These are phyloP conservation scores for Tenualosa thibaudeaui DNA, from an alignment of 2,797 vertebrate genomes.

Conservation along the genomic window DNA sequence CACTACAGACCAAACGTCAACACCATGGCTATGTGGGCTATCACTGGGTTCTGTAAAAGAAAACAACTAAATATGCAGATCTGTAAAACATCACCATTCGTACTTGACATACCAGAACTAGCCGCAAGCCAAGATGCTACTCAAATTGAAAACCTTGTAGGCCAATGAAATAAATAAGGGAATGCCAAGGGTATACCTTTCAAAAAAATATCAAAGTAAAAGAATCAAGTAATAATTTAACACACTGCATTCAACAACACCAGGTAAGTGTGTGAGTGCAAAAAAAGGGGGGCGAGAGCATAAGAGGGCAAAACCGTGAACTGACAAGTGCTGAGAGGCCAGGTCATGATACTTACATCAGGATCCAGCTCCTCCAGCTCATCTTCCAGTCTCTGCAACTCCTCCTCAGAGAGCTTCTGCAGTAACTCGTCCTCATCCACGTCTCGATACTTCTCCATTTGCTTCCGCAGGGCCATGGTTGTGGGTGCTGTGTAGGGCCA, in stretches of 20 bases:
- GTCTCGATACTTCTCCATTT: constrained; percentile 95
- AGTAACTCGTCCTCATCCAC: constrained; percentile 95
- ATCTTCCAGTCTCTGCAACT: constrained; percentile 88
- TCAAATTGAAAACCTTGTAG: too few species aligned
- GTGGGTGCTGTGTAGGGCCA: constrained; percentile 44
- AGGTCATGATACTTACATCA: constrained; percentile 77
- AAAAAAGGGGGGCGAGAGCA: not conserved
- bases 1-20: not conserved
- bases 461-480: constrained; percentile 86
- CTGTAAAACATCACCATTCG: not conserved
- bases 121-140: not conserved
- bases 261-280: not conserved
- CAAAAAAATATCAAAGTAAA: not conserved
- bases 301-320: not conserved
- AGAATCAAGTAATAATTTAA: not conserved
- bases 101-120: not conserved
- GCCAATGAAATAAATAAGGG: too few species aligned
- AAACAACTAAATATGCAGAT: not conserved
- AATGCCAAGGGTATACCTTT: too few species aligned
- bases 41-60: too few species aligned
- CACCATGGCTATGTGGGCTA: not conserved
- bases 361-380: constrained; percentile 95
- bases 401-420: constrained; percentile 90
- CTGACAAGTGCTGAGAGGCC: constrained; percentile 39
- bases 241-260: not conserved